Evolutionary conservation across 64 coral and sea anemone genomes (phyloP), one percentile per base, ranked within the genome.

Genomic region (Trachythela sp.): DNA sequence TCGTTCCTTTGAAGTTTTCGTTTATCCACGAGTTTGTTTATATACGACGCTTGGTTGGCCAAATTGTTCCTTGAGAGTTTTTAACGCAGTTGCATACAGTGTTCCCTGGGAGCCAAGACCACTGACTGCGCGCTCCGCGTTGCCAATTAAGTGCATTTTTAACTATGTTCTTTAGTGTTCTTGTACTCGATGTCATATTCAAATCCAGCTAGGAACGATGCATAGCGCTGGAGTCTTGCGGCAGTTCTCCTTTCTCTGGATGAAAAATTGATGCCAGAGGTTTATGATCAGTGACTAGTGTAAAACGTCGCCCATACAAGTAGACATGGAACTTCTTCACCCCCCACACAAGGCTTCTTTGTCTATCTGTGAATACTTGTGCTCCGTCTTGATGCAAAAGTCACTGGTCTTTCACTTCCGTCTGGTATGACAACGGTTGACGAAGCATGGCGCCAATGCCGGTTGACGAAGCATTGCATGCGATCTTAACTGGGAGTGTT

Each of bases 391-490:
- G 88, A 89, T 50, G 71, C 48, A 54, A 89, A 80, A 89, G 71
- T 70, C 56, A 77, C 26, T 17, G 90, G 90, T 59, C 84, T 85
- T 91, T 91, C 84, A 5, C 54, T 86, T 0, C 84, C 84, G 59
- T 86, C 41, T 9, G 90, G 84, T 84, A 91, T 91, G 36, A 86
- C 41, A 38, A n/a, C n/a, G n/a, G n/a, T n/a, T 91, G 90, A 31
- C 56, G 75, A 9, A 91, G 90, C 40, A 91, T 84, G 26, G 88
- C 88, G 35, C 70, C 88, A 76, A 89, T 83, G 40, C 88, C 88
- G 14, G 36, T 89, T 45, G 39, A 84, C 35, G 35, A 86, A 49
- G 90, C 90, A 91, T 91, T 84, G 72, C 90, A 91, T 41, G 90
- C 84, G 39, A 91, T 27, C 29, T 39, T 86, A 34, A 86, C 84